phyloP scores from a whole-genome alignment of 2,113 vertebrate species.

The Sapajus apella region DNA sequence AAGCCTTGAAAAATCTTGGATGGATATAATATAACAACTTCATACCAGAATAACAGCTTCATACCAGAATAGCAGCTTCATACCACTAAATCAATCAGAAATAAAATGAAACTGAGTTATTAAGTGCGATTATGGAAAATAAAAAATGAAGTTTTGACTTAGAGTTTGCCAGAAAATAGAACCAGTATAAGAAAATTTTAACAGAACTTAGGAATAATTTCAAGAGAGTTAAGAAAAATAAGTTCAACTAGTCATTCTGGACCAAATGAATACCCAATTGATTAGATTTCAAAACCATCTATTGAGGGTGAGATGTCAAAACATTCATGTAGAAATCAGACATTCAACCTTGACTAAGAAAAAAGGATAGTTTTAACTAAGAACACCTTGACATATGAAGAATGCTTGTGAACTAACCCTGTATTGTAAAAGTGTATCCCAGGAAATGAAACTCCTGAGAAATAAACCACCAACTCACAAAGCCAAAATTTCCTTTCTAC shows the following conservation, averaged over 20 bases:
- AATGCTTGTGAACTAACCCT: background rate
- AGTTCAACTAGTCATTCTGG: background rate
- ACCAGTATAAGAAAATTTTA: background rate
- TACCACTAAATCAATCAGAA: background rate
- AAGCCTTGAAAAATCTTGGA: background rate
- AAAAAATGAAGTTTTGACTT: background rate
- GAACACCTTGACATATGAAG: background rate
- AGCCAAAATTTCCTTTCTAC: background rate
- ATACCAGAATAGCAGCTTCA: background rate
- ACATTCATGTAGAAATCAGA: background rate
- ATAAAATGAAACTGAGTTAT: background rate
- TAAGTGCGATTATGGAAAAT: background rate
- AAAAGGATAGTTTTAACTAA: background rate
- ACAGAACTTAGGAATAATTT: background rate
- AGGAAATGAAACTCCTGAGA: background rate
- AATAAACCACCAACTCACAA: background rate
- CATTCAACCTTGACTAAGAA: background rate
- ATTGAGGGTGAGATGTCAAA: slow-evolving; percentile 19
- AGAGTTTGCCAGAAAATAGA: background rate
- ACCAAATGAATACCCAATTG: background rate
- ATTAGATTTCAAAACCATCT: background rate
- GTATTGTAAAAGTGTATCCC: background rate
- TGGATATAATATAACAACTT: background rate
- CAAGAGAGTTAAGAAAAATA: background rate
- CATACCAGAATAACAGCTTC: background rate